These are phyloP conservation scores for Myotis lucifugus DNA, from an alignment of 2,113 vertebrate species.

Conservation along the genomic window DNA sequence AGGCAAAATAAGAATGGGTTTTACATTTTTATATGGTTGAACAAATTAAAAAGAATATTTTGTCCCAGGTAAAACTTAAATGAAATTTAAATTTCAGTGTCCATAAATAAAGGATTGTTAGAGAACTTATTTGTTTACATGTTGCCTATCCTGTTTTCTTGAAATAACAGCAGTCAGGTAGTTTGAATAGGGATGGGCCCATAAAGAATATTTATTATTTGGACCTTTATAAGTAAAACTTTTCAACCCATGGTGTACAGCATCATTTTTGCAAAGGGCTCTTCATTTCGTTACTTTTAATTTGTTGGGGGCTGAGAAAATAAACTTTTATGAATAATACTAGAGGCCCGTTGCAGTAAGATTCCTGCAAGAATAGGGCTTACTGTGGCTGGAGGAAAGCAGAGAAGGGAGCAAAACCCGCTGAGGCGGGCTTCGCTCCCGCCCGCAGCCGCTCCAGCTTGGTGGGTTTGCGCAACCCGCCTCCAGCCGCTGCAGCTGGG, in stretches of 20 bases:
- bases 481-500: no score
- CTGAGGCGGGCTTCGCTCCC: no score
- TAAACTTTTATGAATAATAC: constrained; percentile 22
- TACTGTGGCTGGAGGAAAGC: no score
- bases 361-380: no score
- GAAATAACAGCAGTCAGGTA: background rate
- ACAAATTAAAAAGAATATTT: constrained; percentile 34
- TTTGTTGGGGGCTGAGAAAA: background rate
- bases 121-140: background rate
- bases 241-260: background rate
- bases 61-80: background rate
- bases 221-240: background rate
- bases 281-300: constrained; percentile 40
- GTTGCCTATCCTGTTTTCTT: constrained; percentile 3
- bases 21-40: constrained; percentile 20
- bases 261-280: background rate
- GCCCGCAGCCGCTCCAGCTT: no score
- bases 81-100: constrained; percentile 12
- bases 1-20: constrained; percentile 18
- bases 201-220: constrained; percentile 5
- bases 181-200: background rate
- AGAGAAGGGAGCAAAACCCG: no score
- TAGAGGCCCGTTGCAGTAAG: no score
- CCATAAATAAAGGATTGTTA: background rate
- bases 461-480: no score